phyloP scores from a whole-genome alignment of 2,888 invertebrate genomes.

The Stomorhina lunata region DNA sequence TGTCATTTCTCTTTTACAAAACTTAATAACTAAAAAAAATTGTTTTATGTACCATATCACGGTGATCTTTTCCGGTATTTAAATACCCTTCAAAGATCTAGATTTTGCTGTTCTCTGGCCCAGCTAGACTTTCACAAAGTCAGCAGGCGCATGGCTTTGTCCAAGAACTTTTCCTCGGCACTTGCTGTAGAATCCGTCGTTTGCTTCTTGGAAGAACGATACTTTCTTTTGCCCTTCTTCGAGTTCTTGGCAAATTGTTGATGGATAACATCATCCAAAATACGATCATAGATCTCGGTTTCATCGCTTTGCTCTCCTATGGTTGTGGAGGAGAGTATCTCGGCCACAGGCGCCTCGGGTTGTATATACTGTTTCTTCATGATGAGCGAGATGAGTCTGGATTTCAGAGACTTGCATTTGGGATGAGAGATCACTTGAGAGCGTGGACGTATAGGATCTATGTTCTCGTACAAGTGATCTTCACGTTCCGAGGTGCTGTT shows the following conservation, averaged over 20 bases:
- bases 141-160: slow-evolving; percentile 74
- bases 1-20: not conserved
- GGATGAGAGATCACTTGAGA: slow-evolving; percentile 56
- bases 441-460: slow-evolving; percentile 66
- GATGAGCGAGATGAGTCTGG: slow-evolving; percentile 49
- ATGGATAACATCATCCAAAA: slow-evolving; percentile 39
- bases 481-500: slow-evolving; percentile 29
- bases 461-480: slow-evolving; percentile 25
- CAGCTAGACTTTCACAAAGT: slow-evolving; percentile 67
- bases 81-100: not conserved
- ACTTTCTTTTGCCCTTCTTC: slow-evolving; percentile 17
- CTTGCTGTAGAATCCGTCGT: not conserved
- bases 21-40: slow-evolving; percentile 8
- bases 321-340: slow-evolving; percentile 45
- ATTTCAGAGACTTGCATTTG: slow-evolving; percentile 43
- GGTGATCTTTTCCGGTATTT: not conserved
- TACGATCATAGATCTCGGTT: slow-evolving; percentile 47
- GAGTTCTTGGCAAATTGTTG: slow-evolving; percentile 29
- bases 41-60: slow-evolving; percentile 23
- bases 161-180: slow-evolving; percentile 70
- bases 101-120: not conserved
- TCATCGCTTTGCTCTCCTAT: slow-evolving; percentile 41
- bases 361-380: slow-evolving; percentile 44
- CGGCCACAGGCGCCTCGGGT: not conserved
- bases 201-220: not conserved